Evolutionary conservation across 2,797 vertebrate species (phyloP), one percentile per base, ranked within the genome.

Genomic region (Gambusia yucatana): DNA sequence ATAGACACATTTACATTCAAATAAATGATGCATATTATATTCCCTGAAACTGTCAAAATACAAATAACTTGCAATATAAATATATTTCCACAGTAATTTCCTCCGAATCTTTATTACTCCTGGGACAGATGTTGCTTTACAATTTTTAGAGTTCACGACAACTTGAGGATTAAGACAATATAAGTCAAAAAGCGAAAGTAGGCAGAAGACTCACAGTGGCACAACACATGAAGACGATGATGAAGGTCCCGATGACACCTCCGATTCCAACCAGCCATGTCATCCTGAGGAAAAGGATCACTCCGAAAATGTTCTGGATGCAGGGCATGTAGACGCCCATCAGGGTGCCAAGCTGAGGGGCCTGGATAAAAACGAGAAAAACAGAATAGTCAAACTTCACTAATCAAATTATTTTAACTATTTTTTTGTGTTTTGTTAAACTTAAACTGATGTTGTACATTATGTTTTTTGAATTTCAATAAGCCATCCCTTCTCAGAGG

Each of bases 291-390:
- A 99, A 99, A 73, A 99, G 97, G 90, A 99, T 99, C 86, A 99
- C 98, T 1, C 98, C 98, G 0, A 99, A 97, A 93, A 99, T 99
- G 94, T 99, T 99, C 95, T 99, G 98, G 94, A 99, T 96, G 91
- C 98, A 99, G 0, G 98, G 98, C 86, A 99, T 86, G 91, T 99
- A 99, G 80, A 99, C 98, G 0, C 98, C 98, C 97, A 99, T 99
- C 93, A 99, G 96, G 78, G 98, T 99, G 88, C 98, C 98, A 93
- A 99, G 97, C 85, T 97, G 91, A 39, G 94, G 94, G 7, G 84
- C 93, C 93, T 94, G 86, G 4, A 76, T 11, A 75, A 74, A 4
- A 46, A 90, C 0, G 50, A 83, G 59, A 8, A 71, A 71, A 46
- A 46, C 3, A 6, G 25, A 75, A 30, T 13, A 61, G 61, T 78